These are phyloP conservation scores for Callimorpha dominula DNA, from an alignment of 2,888 invertebrate species.

Conservation along the genomic window DNA sequence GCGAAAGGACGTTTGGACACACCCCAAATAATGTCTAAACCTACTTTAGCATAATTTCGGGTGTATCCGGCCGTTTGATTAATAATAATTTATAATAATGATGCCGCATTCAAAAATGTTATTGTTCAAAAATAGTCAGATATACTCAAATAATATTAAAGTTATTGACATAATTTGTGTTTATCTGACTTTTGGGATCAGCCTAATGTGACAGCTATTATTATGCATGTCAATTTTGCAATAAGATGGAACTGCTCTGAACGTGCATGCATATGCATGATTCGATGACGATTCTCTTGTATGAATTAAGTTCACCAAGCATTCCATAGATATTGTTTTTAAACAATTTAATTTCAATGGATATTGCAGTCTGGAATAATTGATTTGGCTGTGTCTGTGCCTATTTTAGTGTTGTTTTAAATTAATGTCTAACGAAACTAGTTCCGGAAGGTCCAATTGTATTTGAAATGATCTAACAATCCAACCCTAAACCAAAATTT, in stretches of 20 bases:
- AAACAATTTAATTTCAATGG: background rate
- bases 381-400: background rate
- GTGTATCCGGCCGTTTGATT: background rate
- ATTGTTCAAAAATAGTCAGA: background rate
- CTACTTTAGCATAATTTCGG: background rate
- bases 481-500: background rate
- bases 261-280: conserved; percentile 1
- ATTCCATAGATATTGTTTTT: too few relatives aligned
- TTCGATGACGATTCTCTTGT: background rate
- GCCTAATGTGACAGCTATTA: background rate
- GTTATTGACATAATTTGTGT: background rate
- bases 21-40: background rate
- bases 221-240: background rate
- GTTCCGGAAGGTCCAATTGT: background rate
- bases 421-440: background rate
- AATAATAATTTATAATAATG: background rate
- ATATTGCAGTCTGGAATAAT: background rate
- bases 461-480: background rate
- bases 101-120: background rate
- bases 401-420: background rate
- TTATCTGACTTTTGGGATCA: background rate
- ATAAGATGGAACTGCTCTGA: background rate
- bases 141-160: background rate
- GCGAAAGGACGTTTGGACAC: background rate
- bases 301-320: background rate